Evolutionary conservation across 2,113 vertebrate species (phyloP).

Genomic region (Ivindomyrus marchei): DNA sequence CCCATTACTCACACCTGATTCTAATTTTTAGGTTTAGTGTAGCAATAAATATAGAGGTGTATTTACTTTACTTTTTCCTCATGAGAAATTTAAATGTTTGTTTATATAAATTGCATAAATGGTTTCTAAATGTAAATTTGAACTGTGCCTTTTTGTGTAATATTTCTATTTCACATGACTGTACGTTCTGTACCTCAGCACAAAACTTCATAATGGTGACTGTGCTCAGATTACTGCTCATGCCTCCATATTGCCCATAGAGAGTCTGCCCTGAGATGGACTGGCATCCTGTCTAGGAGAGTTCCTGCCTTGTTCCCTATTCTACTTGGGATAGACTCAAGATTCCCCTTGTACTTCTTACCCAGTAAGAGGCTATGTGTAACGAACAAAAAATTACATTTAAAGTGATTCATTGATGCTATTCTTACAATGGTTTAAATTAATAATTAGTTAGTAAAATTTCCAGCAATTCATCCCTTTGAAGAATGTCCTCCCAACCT

Average conservation of each 20-base stretch:
- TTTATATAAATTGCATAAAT: neutral
- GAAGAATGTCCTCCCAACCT: neutral
- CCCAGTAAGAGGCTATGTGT: neutral
- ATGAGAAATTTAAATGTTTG: neutral
- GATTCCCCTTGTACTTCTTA: neutral
- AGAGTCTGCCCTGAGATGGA: neutral
- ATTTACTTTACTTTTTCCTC: too few relatives aligned
- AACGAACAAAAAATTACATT: neutral
- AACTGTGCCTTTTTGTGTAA: neutral
- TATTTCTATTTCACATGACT: neutral
- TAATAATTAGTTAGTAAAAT: neutral
- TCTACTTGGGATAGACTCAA: neutral
- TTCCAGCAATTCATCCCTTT: neutral
- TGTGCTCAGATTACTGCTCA: too few relatives aligned
- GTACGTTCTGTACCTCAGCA: neutral
- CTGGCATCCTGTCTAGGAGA: neutral
- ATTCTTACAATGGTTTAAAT: neutral
- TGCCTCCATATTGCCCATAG: too few relatives aligned
- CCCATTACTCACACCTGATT: too few relatives aligned
- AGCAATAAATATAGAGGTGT: too few relatives aligned
- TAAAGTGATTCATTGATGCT: neutral
- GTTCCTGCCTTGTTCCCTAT: neutral
- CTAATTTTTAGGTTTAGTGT: too few relatives aligned
- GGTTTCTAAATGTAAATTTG: neutral
- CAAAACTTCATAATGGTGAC: neutral